Conservation (phyloP, 92 coral and sea anemone genomes). For the Virgularia gustaviana region DNA sequence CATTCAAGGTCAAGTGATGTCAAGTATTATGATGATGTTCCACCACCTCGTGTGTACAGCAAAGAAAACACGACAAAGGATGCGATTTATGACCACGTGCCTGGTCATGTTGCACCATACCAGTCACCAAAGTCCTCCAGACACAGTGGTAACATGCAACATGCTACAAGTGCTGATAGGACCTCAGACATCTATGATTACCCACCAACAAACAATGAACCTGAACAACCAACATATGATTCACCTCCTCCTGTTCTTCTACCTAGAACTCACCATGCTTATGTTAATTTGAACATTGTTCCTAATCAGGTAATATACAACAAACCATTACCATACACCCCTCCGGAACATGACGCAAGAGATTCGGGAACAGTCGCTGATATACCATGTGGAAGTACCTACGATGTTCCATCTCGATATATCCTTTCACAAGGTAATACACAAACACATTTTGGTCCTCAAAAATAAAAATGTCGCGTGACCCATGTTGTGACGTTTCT, state of each 20-base stretch:
- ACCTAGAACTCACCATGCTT: too few species aligned
- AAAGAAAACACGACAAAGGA: neutral
- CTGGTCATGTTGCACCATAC: too few species aligned
- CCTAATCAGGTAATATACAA: too few species aligned
- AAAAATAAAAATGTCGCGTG: too few species aligned
- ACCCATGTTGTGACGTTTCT: too few species aligned
- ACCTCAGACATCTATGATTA: neutral
- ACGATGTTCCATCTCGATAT: neutral
- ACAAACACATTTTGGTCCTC: too few species aligned
- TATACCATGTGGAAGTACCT: too few species aligned
- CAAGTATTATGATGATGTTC: conserved; percentile 10
- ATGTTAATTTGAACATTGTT: too few species aligned
- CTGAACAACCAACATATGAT: neutral
- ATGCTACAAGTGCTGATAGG: neutral
- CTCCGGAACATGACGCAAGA: conserved; percentile 11
- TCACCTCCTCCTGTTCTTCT: conserved; percentile 6
- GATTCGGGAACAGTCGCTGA: conserved; percentile 24
- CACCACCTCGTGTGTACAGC: conserved; percentile 3
- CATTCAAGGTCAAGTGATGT: too few species aligned
- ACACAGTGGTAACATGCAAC: neutral
- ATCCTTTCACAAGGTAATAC: too few species aligned
- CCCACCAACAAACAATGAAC: neutral
- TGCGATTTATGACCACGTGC: neutral
- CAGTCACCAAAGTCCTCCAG: neutral
- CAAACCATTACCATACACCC: conserved; percentile 21